These are phyloP conservation scores for Orchestes rusci DNA, from an alignment of 2,888 invertebrate species.

Conservation along the genomic window DNA sequence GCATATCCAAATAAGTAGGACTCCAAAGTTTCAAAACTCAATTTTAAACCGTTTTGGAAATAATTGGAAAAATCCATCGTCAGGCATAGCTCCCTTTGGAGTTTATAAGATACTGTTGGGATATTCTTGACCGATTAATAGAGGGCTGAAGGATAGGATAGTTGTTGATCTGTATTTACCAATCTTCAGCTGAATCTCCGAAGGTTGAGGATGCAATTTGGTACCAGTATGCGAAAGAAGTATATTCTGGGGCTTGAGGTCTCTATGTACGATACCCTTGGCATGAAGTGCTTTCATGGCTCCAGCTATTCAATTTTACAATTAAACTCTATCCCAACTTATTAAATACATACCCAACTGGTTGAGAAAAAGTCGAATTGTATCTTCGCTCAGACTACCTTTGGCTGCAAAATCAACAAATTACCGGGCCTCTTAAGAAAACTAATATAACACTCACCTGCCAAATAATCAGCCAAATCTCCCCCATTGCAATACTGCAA, in stretches of 20 bases:
- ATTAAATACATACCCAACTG: slow-evolving; percentile 84
- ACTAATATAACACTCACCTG: slow-evolving; percentile 45
- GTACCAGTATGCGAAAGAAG: slow-evolving; percentile 78
- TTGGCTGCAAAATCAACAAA: slow-evolving; percentile 53
- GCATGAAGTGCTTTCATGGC: slow-evolving; percentile 96
- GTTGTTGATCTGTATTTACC: too few species aligned
- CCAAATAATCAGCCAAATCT: slow-evolving; percentile 95
- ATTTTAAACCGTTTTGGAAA: too few species aligned
- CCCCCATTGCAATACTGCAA: slow-evolving; percentile 97
- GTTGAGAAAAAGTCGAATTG: slow-evolving; percentile 87
- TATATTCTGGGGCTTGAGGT: slow-evolving; percentile 99
- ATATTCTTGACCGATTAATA: too few species aligned
- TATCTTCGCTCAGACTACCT: slow-evolving; percentile 94
- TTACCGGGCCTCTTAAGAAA: neutral
- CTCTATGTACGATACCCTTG: slow-evolving; percentile 97
- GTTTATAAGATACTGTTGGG: too few species aligned
- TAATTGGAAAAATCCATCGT: too few species aligned
- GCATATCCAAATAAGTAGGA: too few species aligned
- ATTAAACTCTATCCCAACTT: too few species aligned
- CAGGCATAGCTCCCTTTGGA: too few species aligned
- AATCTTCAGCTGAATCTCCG: slow-evolving; percentile 90
- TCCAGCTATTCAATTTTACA: too few species aligned
- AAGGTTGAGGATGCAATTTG: slow-evolving; percentile 60
- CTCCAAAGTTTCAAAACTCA: too few species aligned
- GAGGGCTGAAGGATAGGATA: too few species aligned